A percentile compares a stretch with the other conserved stretches of the same genome.
Evolutionary conservation across 2,113 vertebrate species (phyloP).

Genomic region (Calcarius ornatus): DNA sequence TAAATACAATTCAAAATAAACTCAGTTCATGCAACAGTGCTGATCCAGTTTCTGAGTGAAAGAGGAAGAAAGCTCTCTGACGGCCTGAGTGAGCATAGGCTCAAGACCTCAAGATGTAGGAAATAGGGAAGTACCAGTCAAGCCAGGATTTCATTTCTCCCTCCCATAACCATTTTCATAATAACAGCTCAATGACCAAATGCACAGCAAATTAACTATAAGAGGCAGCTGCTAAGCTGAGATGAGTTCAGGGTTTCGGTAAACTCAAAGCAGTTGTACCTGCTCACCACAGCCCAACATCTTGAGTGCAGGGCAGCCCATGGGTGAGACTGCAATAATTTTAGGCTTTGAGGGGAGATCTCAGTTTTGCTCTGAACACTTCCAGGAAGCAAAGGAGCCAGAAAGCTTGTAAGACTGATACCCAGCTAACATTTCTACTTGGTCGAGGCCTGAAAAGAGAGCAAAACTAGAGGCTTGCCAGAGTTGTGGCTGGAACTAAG

Average conservation of each 20-base stretch:
- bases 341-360: background rate
- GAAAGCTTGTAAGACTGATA: background rate
- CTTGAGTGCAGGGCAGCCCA: fast-evolving
- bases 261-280: background rate
- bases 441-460: background rate
- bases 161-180: background rate
- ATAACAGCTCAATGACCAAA: background rate
- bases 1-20: conserved; percentile 15
- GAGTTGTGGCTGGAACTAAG: background rate
- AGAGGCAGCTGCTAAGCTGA: background rate
- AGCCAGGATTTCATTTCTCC: background rate
- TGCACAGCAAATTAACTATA: background rate
- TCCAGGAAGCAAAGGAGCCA: background rate
- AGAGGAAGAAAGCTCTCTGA: background rate
- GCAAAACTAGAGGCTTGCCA: background rate
- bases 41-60: background rate
- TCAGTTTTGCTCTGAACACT: background rate
- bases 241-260: background rate
- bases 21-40: background rate
- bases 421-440: background rate
- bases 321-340: fast-evolving
- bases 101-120: background rate
- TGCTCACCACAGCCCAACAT: background rate
- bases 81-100: fast-evolving
- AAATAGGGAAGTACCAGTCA: background rate